Evolutionary conservation across 2,113 vertebrate species (phyloP), one percentile per base, ranked within the genome.

Genomic region (Edolisoma coerulescens): DNA sequence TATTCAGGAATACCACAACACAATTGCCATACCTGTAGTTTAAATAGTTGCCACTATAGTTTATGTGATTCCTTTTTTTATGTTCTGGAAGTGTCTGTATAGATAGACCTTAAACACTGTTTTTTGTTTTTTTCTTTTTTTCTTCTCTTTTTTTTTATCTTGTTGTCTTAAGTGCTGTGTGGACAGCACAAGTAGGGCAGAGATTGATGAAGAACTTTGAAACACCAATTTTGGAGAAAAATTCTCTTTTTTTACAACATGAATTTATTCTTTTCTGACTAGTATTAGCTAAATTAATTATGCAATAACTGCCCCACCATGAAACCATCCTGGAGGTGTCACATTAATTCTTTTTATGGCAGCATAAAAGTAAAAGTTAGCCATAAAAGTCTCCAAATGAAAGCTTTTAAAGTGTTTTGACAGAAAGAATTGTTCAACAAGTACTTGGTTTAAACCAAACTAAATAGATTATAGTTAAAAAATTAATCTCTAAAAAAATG

Each of bases 41-140:
- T 76, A 44, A 42, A 78, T 60, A 20, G 0, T 33, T 74, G 23
- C 10, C 4, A 14, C 6, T n/a, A 24, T 6, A 42, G 22, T 22
- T 49, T 13, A 49, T 33, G 2, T 30, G 13, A 50, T 60, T 8
- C 5, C 3, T 28, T 56, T 84, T 32, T 56, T 63, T 32, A 17
- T 35, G 10, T 30, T 65, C 9, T 0, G 1, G 5, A 80, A 61
- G 6, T 24, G 11, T 76, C 17, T 73, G 8, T 11, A 8, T 39
- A 22, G 26, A 4, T 21, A n/a, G 7, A 71, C 7, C 13, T 56
- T 65, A 57, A 76, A 30, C 2, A 13, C 6, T 37, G 6, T 2
- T 10, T 35, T 75, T 89, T 50, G 7, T 2, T 23, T 69, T 78
- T 19, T 10, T 18, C 4, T 9, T 59, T 65, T 68, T 44, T 17